Percentiles rank a stretch among this genome's conserved stretches.
Evolutionary conservation across 1,140 invertebrate genomes (phyloP).

Genomic region (Papilio xuthus): DNA sequence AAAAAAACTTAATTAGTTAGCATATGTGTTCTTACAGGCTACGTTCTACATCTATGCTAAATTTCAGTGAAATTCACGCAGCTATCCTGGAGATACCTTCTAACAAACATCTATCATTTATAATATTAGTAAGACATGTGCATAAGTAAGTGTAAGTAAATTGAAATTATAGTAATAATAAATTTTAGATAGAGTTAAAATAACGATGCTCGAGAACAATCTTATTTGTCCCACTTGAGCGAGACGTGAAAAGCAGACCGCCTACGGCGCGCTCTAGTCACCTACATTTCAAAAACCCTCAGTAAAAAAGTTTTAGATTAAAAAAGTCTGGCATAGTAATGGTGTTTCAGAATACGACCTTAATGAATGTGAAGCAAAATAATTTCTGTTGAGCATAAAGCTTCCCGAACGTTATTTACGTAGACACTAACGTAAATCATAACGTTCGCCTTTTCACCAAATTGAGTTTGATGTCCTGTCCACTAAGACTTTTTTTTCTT

Average conservation of each 20-base stretch:
- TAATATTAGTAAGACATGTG: too few species aligned
- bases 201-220: neutral
- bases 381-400: neutral
- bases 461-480: neutral
- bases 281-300: conserved; percentile 32
- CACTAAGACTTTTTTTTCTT: neutral
- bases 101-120: too few species aligned
- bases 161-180: neutral
- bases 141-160: neutral
- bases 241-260: neutral
- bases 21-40: too few species aligned
- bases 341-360: conserved; percentile 4
- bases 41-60: too few species aligned
- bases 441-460: neutral
- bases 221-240: conserved; percentile 23
- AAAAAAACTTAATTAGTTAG: too few species aligned
- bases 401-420: neutral
- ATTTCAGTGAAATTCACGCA: too few species aligned
- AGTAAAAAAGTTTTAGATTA: conserved; percentile 31
- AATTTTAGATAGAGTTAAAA: conserved; percentile 11
- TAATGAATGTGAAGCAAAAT: conserved; percentile 8
- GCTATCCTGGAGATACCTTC: too few species aligned
- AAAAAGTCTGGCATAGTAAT: conserved; percentile 29
- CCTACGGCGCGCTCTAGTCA: conserved; percentile 29
- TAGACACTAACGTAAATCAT: neutral